Conservation (phyloP, 2,113 vertebrate species). For the Cololabis saira region DNA sequence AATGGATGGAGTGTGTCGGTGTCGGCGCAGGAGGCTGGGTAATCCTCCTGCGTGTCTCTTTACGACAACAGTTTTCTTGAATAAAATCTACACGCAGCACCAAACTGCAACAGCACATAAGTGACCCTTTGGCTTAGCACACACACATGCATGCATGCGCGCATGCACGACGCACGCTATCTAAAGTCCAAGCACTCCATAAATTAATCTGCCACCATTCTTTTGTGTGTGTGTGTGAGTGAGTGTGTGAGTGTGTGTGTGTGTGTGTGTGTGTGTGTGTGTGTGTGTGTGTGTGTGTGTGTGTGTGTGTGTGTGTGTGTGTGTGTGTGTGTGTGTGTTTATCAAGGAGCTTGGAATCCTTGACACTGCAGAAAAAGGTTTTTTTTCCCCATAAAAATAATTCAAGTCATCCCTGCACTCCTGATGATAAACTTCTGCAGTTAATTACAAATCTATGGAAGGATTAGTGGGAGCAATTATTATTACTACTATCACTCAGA, state of each 20-base stretch:
- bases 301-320: background rate
- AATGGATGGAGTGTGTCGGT: slow-evolving; percentile 41
- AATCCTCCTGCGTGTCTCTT: slow-evolving; percentile 19
- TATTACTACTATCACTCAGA: slow-evolving; percentile 48
- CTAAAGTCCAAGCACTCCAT: slow-evolving; percentile 9
- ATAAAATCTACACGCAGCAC: slow-evolving; percentile 20
- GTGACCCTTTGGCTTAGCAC: slow-evolving; percentile 21
- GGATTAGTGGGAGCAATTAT: slow-evolving; percentile 62
- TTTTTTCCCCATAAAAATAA: slow-evolving; percentile 25
- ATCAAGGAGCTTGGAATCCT: slow-evolving; percentile 49
- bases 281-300: background rate
- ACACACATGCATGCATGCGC: background rate
- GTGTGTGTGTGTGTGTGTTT: background rate
- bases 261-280: background rate
- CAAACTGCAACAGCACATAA: slow-evolving; percentile 5
- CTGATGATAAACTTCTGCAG: slow-evolving; percentile 56
- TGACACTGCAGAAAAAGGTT: slow-evolving; percentile 51
- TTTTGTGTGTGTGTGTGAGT: background rate
- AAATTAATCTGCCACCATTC: slow-evolving; percentile 52
- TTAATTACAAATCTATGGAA: slow-evolving; percentile 66
- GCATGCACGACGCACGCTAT: background rate
- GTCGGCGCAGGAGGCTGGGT: slow-evolving; percentile 10
- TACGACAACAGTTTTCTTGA: slow-evolving; percentile 4
- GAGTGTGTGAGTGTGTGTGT: no score
- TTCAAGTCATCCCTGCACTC: slow-evolving; percentile 47